Base-by-base conservation (phyloP, 2,797 vertebrate species). In the Sebastes minor region DNA sequence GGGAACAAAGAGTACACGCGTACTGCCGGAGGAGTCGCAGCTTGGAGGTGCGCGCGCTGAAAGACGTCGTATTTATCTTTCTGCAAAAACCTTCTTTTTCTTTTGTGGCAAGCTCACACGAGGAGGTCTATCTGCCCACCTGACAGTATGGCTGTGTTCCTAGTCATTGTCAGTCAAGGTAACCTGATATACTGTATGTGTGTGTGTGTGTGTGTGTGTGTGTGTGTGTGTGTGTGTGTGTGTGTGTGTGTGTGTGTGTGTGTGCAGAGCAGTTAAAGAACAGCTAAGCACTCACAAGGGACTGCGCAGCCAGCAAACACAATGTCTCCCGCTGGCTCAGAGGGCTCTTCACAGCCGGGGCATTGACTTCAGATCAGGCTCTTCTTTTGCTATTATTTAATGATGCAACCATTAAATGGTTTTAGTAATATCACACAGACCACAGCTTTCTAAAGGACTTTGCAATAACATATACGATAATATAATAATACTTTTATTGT, bases 351-450 rank as follows among this genome's bases (percentile, higher is more conserved):
- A 63, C 59, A 85, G 62, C 70, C 52, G 35, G 63, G 78, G 27
- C 64, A 59, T 81, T 52, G 22, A 9, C 64, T 57, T 81, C 38
- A 76, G 42, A 80, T 70, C 75, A 59, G 30, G 20, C 25, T 67
- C n/a, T 35, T 14, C 3, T 32, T 69, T 78, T 46, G 20, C 2
- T 35, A 7, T 28, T 35, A 55, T 56, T 73, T 63, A 35, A 84
- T 78, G 74, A 88, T 57, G 82, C 61, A 89, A 85, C 64, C 62
- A 60, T 78, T 85, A 77, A 85, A 82, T 66, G 35, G 11, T 63
- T 83, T 87, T 13, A 28, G 70, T 63, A 57, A 61, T 32, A 76
- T 70, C 23, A 62, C n/a, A 59, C 2, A 81, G 30, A 72, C 56
- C 27, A n/a, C 27, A 55, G 55, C 55, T 60, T 74, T 59, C 56